Evolutionary conservation across 64 coral and sea anemone genomes (phyloP).

Genomic region (Actinia tenebrosa): DNA sequence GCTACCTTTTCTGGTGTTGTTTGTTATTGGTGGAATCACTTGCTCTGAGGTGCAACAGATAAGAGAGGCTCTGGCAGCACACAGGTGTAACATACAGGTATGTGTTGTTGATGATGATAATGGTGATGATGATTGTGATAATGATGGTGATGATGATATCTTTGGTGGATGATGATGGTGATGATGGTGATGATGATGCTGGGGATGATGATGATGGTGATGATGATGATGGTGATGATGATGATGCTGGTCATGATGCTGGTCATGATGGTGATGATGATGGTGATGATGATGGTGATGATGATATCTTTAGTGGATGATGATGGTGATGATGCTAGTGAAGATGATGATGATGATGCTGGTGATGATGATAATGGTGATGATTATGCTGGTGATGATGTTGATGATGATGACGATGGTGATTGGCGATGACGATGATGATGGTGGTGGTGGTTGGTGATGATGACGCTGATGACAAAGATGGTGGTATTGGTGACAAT

Average conservation of each 20-base stretch:
- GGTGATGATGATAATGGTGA: not conserved
- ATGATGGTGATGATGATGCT: not conserved
- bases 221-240: not conserved
- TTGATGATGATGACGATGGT: not conserved
- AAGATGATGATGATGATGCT: not conserved
- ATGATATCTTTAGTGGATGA: not conserved
- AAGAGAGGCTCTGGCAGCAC: slow-evolving; percentile 61
- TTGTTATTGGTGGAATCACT: slow-evolving; percentile 89
- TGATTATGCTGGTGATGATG: not conserved
- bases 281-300: not conserved
- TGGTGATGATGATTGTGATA: not conserved
- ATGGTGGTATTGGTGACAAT: too few relatives aligned
- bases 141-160: not conserved
- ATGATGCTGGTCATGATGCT: not conserved
- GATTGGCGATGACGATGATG: not conserved
- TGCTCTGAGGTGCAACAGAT: slow-evolving; percentile 91
- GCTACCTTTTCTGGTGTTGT: slow-evolving; percentile 73
- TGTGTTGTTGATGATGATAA: not conserved
- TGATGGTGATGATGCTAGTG: not conserved
- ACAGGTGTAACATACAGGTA: slow-evolving; percentile 85
- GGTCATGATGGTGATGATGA: not conserved
- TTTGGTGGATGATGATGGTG: too few relatives aligned
- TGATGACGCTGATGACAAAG: not conserved
- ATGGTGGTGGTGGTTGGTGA: not conserved
- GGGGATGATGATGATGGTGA: not conserved